Conservation (phyloP, 2,797 vertebrate genomes). For the Okamejei kenojei region DNA sequence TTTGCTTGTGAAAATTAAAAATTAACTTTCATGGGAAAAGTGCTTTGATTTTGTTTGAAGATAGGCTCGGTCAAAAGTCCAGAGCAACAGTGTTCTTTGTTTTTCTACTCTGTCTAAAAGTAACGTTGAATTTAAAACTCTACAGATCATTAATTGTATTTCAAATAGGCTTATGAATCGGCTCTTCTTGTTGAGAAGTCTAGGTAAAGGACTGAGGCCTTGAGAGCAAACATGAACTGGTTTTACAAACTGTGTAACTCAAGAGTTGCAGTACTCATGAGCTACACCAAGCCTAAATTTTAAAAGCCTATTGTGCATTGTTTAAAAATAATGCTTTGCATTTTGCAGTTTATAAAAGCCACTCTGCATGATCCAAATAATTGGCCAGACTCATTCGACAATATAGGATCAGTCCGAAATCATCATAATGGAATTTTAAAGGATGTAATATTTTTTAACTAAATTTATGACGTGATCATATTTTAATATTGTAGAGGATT, state of each 20-base stretch:
- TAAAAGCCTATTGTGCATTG: background rate
- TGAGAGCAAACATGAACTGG: background rate
- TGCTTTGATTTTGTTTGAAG: constrained; percentile 10
- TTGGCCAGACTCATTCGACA: background rate
- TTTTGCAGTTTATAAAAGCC: background rate
- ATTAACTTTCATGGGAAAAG: constrained; percentile 16
- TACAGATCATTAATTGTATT: background rate
- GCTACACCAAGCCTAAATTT: background rate
- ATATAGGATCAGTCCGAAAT: background rate
- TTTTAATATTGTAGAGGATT: background rate
- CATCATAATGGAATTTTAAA: background rate
- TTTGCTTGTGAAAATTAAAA: constrained; percentile 19
- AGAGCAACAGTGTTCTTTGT: background rate
- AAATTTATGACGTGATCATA: background rate
- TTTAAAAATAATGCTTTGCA: background rate
- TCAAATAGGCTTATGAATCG: background rate
- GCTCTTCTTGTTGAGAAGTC: background rate
- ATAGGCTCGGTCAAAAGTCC: background rate
- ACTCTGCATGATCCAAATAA: background rate
- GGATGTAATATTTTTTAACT: background rate
- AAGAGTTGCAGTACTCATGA: background rate
- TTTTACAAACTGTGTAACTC: background rate
- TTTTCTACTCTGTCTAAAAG: constrained; percentile 16
- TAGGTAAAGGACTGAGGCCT: background rate
- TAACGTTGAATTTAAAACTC: background rate